Conservation (phyloP, 2,888 invertebrate species). For the Drosophila kambysellisi region DNA sequence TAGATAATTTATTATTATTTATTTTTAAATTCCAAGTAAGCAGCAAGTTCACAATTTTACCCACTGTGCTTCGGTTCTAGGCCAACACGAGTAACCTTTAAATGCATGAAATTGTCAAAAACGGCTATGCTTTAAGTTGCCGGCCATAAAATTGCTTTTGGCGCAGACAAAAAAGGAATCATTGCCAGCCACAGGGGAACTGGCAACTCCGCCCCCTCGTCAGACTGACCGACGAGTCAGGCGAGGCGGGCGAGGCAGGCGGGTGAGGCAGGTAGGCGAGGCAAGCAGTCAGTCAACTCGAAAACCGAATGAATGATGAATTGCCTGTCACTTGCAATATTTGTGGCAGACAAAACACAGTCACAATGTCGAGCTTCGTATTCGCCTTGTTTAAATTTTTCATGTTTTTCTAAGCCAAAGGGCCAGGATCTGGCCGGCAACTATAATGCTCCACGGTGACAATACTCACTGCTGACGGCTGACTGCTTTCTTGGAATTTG, state of each 20-base stretch:
- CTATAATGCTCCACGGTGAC: slow-evolving; percentile 51
- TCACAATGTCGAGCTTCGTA: slow-evolving; percentile 46
- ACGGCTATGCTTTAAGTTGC: slow-evolving; percentile 66
- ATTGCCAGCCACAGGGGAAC: slow-evolving; percentile 12
- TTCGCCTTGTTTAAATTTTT: slow-evolving; percentile 73
- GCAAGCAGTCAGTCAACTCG: slow-evolving; percentile 60
- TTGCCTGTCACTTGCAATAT: slow-evolving; percentile 82
- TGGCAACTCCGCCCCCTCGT: slow-evolving; percentile 34
- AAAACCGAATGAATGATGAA: slow-evolving; percentile 80
- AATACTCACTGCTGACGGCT: slow-evolving; percentile 9
- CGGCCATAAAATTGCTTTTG: slow-evolving; percentile 71
- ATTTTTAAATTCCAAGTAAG: neutral
- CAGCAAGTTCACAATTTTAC: neutral
- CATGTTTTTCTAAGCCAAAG: slow-evolving; percentile 69
- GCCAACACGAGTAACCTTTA: slow-evolving; percentile 61
- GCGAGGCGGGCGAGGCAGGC: slow-evolving; percentile 18
- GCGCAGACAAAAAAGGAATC: slow-evolving; percentile 68
- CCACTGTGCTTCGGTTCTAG: slow-evolving; percentile 18
- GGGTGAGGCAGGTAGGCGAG: slow-evolving; percentile 4
- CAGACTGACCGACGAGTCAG: slow-evolving; percentile 40
- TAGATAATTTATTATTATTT: neutral
- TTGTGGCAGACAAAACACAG: slow-evolving; percentile 76
- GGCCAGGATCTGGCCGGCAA: slow-evolving; percentile 17
- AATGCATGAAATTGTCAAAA: slow-evolving; percentile 78
- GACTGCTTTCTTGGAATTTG: slow-evolving; percentile 76